These are phyloP conservation scores for Aelia acuminata DNA, from an alignment of 2,888 invertebrate genomes.

Conservation along the genomic window DNA sequence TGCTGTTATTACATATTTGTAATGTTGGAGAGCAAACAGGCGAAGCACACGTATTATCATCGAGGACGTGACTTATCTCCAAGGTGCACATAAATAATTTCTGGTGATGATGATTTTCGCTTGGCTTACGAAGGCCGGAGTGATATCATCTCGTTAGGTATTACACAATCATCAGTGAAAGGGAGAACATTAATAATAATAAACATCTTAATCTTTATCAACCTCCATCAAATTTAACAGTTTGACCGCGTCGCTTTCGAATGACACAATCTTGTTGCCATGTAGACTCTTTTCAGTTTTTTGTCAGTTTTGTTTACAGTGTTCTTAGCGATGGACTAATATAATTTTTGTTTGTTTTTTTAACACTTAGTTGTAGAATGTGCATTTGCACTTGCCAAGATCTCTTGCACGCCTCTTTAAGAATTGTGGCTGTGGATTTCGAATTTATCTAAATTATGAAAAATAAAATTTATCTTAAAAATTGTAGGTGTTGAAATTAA, in stretches of 20 bases:
- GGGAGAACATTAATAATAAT: background rate
- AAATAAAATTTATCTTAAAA: background rate
- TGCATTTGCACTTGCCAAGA: background rate
- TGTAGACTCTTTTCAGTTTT: conserved; percentile 1
- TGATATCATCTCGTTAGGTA: background rate
- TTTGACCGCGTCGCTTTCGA: background rate
- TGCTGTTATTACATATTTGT: too few species aligned
- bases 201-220: background rate
- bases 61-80: background rate
- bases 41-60: background rate
- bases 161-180: background rate
- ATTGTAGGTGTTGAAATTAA: background rate
- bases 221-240: background rate
- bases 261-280: background rate
- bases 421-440: background rate
- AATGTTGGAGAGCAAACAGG: too few species aligned
- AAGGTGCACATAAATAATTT: background rate
- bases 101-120: background rate
- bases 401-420: background rate
- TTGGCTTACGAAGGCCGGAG: background rate
- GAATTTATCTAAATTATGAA: background rate
- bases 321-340: background rate
- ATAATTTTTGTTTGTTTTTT: background rate
- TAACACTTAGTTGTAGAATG: background rate
- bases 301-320: background rate